phyloP scores from a whole-genome alignment of 2,797 vertebrate species.

The Gila robusta region DNA sequence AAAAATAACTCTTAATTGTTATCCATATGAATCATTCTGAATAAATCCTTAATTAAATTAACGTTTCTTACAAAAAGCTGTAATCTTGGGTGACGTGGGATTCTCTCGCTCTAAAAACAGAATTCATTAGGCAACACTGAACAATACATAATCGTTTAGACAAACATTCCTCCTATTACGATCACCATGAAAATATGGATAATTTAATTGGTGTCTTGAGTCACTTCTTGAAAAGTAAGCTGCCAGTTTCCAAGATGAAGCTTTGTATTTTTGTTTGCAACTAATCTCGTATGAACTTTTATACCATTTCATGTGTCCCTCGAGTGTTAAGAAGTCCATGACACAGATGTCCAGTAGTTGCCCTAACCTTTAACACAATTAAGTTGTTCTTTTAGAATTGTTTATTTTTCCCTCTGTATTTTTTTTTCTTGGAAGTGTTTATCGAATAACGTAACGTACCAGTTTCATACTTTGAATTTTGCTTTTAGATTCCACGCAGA shows the following conservation, averaged over 20 bases:
- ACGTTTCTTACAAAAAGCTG: neutral
- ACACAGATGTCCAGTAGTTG: constrained; percentile 24
- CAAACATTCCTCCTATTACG: constrained; percentile 21
- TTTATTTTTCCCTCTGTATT: neutral
- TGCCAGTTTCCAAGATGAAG: neutral
- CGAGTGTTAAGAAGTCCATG: constrained; percentile 28
- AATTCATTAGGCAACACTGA: neutral
- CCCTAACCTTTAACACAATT: constrained; percentile 55
- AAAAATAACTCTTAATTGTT: neutral
- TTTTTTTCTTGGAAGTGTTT: constrained; percentile 59
- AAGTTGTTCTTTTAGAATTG: constrained; percentile 35
- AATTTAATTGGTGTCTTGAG: constrained; percentile 16
- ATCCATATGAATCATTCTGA: neutral
- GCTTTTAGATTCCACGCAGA: constrained; percentile 95
- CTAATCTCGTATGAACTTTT: neutral
- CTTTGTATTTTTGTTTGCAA: constrained; percentile 10
- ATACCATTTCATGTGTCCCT: constrained; percentile 23
- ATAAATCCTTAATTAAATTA: neutral
- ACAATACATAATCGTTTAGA: constrained; percentile 27
- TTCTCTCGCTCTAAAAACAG: neutral
- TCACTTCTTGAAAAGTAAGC: constrained; percentile 13
- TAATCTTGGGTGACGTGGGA: neutral
- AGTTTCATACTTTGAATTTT: constrained; percentile 63
- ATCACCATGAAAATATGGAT: constrained; percentile 22
- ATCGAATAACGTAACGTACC: constrained; percentile 48